A percentile compares a stretch with the other conserved stretches of the same genome.
Evolutionary conservation across 2,888 invertebrate species (phyloP).

Genomic region (Polylopha cassiicola): DNA sequence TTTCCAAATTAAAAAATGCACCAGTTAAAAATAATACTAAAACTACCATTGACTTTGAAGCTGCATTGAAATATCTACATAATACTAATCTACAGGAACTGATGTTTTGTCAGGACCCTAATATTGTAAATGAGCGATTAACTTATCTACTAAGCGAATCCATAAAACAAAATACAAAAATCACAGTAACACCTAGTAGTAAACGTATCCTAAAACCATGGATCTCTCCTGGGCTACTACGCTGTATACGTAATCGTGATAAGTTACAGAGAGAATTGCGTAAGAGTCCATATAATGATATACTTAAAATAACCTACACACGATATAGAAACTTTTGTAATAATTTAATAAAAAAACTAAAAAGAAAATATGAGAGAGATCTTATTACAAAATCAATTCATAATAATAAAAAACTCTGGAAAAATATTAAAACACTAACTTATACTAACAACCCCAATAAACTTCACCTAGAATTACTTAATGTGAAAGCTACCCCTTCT

Average conservation of each 20-base stretch:
- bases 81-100: not conserved
- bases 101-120: not conserved
- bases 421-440: not conserved
- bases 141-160: not conserved
- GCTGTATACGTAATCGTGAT: too few species aligned
- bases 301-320: slow-evolving; percentile 1
- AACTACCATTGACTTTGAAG: not conserved
- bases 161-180: not conserved
- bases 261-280: not conserved
- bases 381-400: not conserved
- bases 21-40: not conserved
- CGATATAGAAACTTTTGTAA: slow-evolving; percentile 3
- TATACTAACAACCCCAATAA: not conserved
- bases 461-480: not conserved
- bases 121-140: not conserved
- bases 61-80: not conserved
- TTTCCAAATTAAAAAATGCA: not conserved
- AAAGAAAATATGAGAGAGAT: slow-evolving; percentile 3
- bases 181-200: not conserved
- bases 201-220: not conserved
- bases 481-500: not conserved
- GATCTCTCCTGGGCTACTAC: not conserved
- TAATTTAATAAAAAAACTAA: slow-evolving; percentile 2
- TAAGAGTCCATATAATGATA: not conserved
- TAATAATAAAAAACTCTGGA: too few species aligned